Evolutionary conservation across 2,113 vertebrate species (phyloP).

Genomic region (Lepus europaeus): DNA sequence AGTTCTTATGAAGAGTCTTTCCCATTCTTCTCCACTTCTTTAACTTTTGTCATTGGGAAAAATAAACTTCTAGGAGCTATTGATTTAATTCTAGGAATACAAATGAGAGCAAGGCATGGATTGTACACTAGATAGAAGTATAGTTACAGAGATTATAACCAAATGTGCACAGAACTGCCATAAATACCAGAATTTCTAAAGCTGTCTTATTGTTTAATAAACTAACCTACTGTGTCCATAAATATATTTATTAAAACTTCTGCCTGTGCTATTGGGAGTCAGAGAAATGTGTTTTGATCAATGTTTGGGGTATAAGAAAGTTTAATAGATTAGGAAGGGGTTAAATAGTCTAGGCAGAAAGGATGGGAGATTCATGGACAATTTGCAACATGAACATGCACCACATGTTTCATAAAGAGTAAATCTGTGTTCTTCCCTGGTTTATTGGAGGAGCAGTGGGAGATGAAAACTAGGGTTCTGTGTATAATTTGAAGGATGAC

Average conservation of each 20-base stretch:
- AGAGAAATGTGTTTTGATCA: not conserved
- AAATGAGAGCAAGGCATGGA: not conserved
- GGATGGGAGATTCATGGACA: not conserved
- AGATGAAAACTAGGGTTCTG: not conserved
- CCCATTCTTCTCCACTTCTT: not conserved
- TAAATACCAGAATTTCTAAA: not conserved
- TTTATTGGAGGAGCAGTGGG: not conserved
- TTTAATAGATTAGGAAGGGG: not conserved
- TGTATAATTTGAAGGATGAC: not conserved
- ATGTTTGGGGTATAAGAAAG: not conserved
- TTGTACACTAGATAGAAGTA: not conserved
- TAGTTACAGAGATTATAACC: not conserved
- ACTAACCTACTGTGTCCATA: not conserved
- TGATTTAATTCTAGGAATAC: not conserved
- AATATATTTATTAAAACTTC: not conserved
- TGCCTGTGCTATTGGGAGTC: not conserved
- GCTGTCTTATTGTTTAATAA: constrained; percentile 4
- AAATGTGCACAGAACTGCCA: not conserved
- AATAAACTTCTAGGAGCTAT: not conserved
- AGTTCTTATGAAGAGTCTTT: not conserved
- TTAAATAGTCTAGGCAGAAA: not conserved
- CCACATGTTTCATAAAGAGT: not conserved
- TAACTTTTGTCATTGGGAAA: not conserved
- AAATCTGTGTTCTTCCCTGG: not conserved
- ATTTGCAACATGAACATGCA: not conserved